phyloP scores from a whole-genome alignment of 2,888 invertebrate genomes.

The Andricus quercusramuli region DNA sequence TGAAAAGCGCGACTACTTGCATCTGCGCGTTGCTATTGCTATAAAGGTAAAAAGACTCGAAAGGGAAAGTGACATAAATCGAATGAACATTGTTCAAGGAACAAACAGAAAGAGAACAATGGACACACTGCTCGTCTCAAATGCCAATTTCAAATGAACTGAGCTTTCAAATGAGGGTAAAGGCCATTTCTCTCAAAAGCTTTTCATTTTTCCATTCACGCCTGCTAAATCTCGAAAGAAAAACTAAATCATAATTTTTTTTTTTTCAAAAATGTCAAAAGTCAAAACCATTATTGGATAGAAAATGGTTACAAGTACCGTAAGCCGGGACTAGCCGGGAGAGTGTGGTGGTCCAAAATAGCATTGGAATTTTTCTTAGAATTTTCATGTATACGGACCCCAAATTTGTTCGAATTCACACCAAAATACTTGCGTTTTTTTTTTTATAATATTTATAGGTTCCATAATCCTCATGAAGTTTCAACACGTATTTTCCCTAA shows the following conservation, averaged over 20 bases:
- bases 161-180: conserved; percentile 22
- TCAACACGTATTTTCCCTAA: too few species aligned
- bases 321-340: too few species aligned
- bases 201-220: background rate
- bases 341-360: too few species aligned
- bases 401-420: too few species aligned
- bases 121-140: conserved; percentile 7
- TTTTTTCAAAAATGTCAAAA: background rate
- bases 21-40: conserved; percentile 7
- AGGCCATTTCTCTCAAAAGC: background rate
- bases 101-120: conserved; percentile 33
- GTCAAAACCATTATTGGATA: too few species aligned
- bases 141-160: conserved; percentile 34
- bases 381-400: too few species aligned
- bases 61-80: conserved; percentile 38
- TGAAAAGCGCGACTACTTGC: conserved; percentile 31
- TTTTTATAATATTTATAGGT: too few species aligned
- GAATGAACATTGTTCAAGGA: conserved; percentile 34
- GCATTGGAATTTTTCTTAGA: too few species aligned
- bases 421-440: too few species aligned
- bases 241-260: background rate
- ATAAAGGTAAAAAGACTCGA: conserved; percentile 24
- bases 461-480: too few species aligned
- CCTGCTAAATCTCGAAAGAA: background rate
- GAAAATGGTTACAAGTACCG: too few species aligned